Evolutionary conservation across 2,113 vertebrate species (phyloP), one percentile per base, ranked within the genome.

Genomic region (Centrocercus urophasianus): DNA sequence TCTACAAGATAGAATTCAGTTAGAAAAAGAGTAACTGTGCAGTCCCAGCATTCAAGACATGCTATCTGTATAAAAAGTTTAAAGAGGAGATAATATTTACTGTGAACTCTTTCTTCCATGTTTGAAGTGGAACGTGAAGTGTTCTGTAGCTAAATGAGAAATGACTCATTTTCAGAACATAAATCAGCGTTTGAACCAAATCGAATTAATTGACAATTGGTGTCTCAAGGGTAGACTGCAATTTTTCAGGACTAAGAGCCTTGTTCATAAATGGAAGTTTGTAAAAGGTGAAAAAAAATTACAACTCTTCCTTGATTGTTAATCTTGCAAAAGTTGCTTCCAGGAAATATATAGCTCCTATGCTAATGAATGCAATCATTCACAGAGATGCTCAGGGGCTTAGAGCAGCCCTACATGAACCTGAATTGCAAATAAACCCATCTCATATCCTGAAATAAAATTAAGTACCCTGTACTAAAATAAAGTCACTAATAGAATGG

Each of bases 201-300:
- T 19, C 60, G 54, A 94, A 93, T 95, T 88, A 96, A 91, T 77
- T 93, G 85, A 83, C 60, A 77, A 79, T 91, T 93, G 20, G 2
- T 86, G 52, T 67, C 17, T 47, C 54, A 65, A 80, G 42, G 34
- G 25, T 40, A 88, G 28, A 85, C 8, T 63, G 63, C 5, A 77
- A 74, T 91, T 85, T 83, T 89, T 91, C 47, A 78, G 84, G 22
- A 85, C 63, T 38, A 52, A 85, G 61, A 0, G 13, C 3, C 32
- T 72, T 74, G 22, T 57, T 71, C 65, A 60, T 83, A 87, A 89
- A 93, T 15, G 1, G 48, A 88, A 47, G 13, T 73, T 92, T 40
- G 67, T 47, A 57, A 71, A 92, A 73, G 13, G 8, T 59, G 13
- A 6, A 6, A 2, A 2, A 48, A 82, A 79, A 77, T 7, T 75